Evolutionary conservation across 2,113 vertebrate species (phyloP), one percentile per base, ranked within the genome.

Genomic region (Heloderma charlesbogerti): DNA sequence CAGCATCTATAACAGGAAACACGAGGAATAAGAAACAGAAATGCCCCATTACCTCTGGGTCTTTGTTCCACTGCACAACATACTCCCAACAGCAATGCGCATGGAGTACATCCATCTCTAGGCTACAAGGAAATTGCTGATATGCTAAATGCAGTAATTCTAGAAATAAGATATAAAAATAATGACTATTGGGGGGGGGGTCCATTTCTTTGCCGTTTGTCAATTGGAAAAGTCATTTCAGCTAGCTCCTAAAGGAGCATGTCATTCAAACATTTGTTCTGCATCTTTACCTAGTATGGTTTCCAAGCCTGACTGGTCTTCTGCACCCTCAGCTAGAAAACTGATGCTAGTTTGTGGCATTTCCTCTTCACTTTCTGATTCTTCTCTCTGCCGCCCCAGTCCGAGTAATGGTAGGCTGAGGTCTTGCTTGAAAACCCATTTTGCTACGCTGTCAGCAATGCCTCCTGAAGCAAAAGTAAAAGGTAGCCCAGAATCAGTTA

Each of bases 11-110:
- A 78, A 43, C 10, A 71, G n/a, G 29, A 82, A 82, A 57, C 4
- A 69, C 10, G 37, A 37, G 18, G 22, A 13, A 43, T 31, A 86
- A 34, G 72, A 5, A 77, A 45, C 1, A 8, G 29, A 80, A 86
- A 94, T 66, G 43, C 84, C 86, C 3, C 9, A 92, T 93, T 94
- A 99, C 99, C 99, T 99, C 99, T 0, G 99, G 98, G 95, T 99
- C 99, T 94, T 98, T 99, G 96, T 99, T 99, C 99, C 99, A 99
- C 95, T 99, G 99, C 43, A 99, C 99, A 37, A 99, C 98, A 3
- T 98, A 99, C 72, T 99, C 99, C 99, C 99, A 99, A 94, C 98
- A 98, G 95, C 99, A 99, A 91, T 99, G 99, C 0, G 99, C 98
- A 1, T 98, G 98, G 63, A 99, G 96, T 90, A 99, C 92, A 92